Evolutionary conservation across 2,797 vertebrate species (phyloP).

Genomic region (Pseudochromis fuscus): DNA sequence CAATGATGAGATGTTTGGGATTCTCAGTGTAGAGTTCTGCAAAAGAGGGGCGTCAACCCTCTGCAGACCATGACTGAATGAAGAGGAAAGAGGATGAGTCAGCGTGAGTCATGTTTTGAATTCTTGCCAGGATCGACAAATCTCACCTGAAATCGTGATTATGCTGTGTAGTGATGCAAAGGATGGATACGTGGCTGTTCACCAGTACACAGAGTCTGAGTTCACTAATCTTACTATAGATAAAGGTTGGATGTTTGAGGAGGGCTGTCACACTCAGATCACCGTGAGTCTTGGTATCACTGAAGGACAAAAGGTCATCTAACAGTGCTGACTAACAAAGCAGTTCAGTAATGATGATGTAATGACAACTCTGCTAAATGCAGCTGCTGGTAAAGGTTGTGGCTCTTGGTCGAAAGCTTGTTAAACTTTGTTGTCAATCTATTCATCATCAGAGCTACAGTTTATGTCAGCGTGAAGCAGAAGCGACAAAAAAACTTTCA

Average conservation of each 20-base stretch:
- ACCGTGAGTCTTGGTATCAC: slow-evolving; percentile 18
- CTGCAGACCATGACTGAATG: slow-evolving; percentile 29
- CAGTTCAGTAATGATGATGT: not conserved
- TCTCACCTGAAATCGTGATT: slow-evolving; percentile 50
- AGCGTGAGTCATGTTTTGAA: slow-evolving; percentile 47
- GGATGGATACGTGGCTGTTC: slow-evolving; percentile 18
- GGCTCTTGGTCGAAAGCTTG: not conserved
- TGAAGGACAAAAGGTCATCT: slow-evolving; percentile 14
- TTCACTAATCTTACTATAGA: slow-evolving; percentile 10
- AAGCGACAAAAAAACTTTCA: slow-evolving; percentile 15
- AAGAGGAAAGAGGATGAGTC: slow-evolving; percentile 42
- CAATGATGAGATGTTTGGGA: not conserved
- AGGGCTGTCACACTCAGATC: not conserved
- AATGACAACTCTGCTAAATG: not conserved
- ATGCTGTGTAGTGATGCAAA: slow-evolving; percentile 30
- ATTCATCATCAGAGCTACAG: not conserved
- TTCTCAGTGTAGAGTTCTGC: slow-evolving; percentile 8
- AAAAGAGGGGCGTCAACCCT: slow-evolving; percentile 22
- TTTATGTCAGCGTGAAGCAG: not conserved
- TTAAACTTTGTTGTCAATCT: too few species aligned
- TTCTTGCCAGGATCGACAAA: slow-evolving; percentile 29
- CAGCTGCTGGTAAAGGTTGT: slow-evolving; percentile 1
- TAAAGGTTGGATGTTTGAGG: slow-evolving; percentile 6
- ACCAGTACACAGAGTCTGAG: not conserved
- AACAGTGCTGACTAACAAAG: not conserved